Percentiles rank a stretch among this genome's conserved stretches.
These are phyloP conservation scores for Spodoptera exigua DNA, from an alignment of 2,888 invertebrate genomes.

Conservation along the genomic window DNA sequence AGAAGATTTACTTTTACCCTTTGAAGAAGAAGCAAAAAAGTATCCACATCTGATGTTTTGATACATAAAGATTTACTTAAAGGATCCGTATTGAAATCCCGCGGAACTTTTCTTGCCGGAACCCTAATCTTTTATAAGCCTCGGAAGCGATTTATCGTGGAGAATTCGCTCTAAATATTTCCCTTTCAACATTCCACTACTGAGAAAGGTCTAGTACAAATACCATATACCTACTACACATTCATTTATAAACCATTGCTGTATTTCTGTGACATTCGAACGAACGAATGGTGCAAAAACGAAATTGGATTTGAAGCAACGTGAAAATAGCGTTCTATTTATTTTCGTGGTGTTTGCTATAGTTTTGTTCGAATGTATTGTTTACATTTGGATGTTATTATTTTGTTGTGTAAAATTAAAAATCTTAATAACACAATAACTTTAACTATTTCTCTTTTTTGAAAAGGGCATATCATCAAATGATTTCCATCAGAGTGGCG, in stretches of 20 bases:
- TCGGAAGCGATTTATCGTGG: slow-evolving; percentile 53
- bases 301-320: slow-evolving; percentile 39
- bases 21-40: slow-evolving; percentile 14
- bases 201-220: slow-evolving; percentile 32
- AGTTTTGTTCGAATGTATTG: neutral
- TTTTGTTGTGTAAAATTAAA: slow-evolving; percentile 28
- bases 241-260: slow-evolving; percentile 53
- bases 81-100: slow-evolving; percentile 32
- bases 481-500: too few relatives aligned
- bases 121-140: slow-evolving; percentile 55
- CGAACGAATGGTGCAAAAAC: slow-evolving; percentile 35
- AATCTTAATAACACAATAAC: too few relatives aligned
- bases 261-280: slow-evolving; percentile 33
- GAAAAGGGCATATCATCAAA: too few relatives aligned
- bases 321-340: slow-evolving; percentile 19
- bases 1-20: slow-evolving; percentile 24
- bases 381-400: slow-evolving; percentile 31
- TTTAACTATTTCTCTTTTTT: too few relatives aligned
- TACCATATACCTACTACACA: slow-evolving; percentile 38
- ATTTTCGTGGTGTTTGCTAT: slow-evolving; percentile 32
- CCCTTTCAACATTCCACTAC: slow-evolving; percentile 48
- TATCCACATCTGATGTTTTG: slow-evolving; percentile 38
- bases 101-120: slow-evolving; percentile 30
- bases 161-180: slow-evolving; percentile 45
- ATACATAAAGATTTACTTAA: slow-evolving; percentile 42